Base-by-base conservation (phyloP, 53 echinoderm and acorn worm species). In the Crossaster papposus region DNA sequence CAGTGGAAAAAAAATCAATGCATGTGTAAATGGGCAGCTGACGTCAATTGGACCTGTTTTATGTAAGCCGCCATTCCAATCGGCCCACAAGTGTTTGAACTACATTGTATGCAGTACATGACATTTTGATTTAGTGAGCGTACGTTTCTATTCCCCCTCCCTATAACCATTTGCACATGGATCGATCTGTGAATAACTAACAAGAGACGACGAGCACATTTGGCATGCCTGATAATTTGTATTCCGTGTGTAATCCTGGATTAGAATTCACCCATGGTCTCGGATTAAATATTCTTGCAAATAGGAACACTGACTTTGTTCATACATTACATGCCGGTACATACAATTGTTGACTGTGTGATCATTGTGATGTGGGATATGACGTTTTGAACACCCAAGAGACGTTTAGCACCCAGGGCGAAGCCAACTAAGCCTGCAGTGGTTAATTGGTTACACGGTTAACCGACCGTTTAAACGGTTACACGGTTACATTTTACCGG, bases 21-120 rank as follows among this genome's bases (percentile, higher is more conserved):
- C 68, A 68, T 68, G 68, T 68, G 68, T 68, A 68, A 68, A 68
- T 68, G 62, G 62, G 17, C 23, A 23, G 23, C 62, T 62, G 68
- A 68, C 28, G 28, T 68, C 68, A 68, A 23, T 68, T 26, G 28
- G 10, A 23, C 68, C 17, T 10, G 20, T 20, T 68, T n/a, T 28
- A 24, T 68, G 1, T 18, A 58, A 58, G 9, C 44, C 44, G 44
- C 44, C 44, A 44, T 20, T 2, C 58, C 15, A 20, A 18, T 20
- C 7, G 58, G 7, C 7, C 0, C 4, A 10, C 68, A 68, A 0
- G 28, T 20, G n/a, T 68, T 68, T 10, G 3, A 68, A 28, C 68
- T 26, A n/a, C n/a, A n/a, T 13, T 52, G 53, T 52, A 68, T 68
- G 68, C 68, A 10, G n/a, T 68, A 4, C 26, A 68, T 68, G 68